Evolutionary conservation across 2,797 vertebrate species (phyloP), one percentile per base, ranked within the genome.

Genomic region (Brachyalestes nurse): DNA sequence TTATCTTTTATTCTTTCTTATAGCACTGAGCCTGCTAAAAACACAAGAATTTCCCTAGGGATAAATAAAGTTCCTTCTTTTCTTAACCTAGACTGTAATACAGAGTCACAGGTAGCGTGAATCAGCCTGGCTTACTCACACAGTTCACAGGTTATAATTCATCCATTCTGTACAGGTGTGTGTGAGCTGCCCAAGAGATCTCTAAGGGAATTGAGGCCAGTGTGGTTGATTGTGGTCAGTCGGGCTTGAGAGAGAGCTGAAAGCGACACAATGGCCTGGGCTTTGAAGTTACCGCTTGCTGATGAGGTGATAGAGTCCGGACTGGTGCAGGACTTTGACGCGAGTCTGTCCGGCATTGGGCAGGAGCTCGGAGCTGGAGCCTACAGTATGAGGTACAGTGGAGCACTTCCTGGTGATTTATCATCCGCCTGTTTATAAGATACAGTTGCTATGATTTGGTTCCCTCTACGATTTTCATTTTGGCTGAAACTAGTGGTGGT

Each of bases 291-390:
- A 87, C 97, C 97, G 2, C 95, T 99, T 86, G 96, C 97, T 0
- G 98, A 99, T 49, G 98, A 99, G 87, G 97, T 97, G 91, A 99
- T 98, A 19, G 97, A 99, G 91, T 99, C 97, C 0, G 98, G 97
- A 83, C 93, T 99, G 92, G 97, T 96, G 87, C 97, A 99, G 92
- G 97, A 99, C 91, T 99, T 99, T 16, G 98, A 98, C 91, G 97
- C 97, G 87, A 99, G 97, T 89, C 94, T 99, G 9, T 99, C 98
- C 1, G 98, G 98, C 40, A 99, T 99, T 64, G 98, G 98, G 7
- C 97, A 99, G 90, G 98, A 99, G 88, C 94, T 99, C 42, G 98
- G 98, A 38, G 97, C 97, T 0, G 97, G 97, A 76, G 98, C 98
- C 14, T 99, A 99, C 90, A 99, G 97, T 90, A 99, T 99, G 98